Base-by-base conservation (phyloP, 1,140 invertebrate species). In the Formica selysi region DNA sequence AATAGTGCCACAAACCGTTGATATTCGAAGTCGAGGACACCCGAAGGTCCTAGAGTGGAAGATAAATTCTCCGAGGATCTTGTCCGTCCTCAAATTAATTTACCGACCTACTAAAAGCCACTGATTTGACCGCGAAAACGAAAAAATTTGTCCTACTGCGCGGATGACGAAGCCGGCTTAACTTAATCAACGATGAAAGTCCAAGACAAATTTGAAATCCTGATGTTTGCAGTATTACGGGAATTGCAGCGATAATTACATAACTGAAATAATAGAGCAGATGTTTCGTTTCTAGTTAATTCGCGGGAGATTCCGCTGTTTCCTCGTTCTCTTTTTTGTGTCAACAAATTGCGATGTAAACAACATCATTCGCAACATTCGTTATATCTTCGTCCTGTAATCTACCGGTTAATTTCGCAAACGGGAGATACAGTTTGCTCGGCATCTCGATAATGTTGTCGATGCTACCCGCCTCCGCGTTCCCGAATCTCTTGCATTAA, bases 361-460 rank as follows among this genome's bases (percentile, higher is more conserved):
- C 59, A 59, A 44, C 29, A 11, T 10, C 16, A 10, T 67, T 32
- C 4, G 19, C 8, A 44, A 64, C 13, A 38, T 87, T 64, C 65
- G 51, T 74, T 68, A 16, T 41, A 74, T 59, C 36, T 19, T 51
- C 54, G 29, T 44, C n/a, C 11, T 29, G 19, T 61, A 48, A 85
- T 65, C 85, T 16, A 16, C 10, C 10, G 44, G 74, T 83, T 81
- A 79, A 81, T 79, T 65, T 41, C 54, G 29, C 48, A 73, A 22
- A 54, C 73, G 48, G 11, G 65, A 16, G 68, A 38, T 8, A 38
- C 26, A 54, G 38, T 73, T 48, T 26, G 13, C 38, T 59, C 13
- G 51, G 71, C 68, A 83, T 83, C 44, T 83, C 68, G 68, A 83
- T 73, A 74, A 74, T 83, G 68, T 79, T 76, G 74, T 41, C 67